Conservation (phyloP, 2,113 vertebrate species). For the Anser cygnoides region DNA sequence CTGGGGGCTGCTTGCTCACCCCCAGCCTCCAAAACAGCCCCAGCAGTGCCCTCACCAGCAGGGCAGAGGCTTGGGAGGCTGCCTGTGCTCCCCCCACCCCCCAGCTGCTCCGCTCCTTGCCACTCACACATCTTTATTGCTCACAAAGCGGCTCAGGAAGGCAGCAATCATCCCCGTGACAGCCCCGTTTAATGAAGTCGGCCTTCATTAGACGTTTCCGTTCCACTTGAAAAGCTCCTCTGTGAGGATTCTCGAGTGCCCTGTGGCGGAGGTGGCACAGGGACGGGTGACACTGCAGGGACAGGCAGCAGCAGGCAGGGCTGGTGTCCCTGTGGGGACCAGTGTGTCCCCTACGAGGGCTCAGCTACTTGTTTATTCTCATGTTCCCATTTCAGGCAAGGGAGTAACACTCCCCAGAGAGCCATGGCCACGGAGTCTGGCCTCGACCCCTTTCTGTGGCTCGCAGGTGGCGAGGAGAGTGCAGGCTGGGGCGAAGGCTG, state of each 20-base stretch:
- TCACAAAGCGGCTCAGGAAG: conserved; percentile 41
- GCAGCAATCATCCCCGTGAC: conserved; percentile 62
- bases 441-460: background rate
- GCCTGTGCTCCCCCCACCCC: background rate
- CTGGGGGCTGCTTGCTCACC: background rate
- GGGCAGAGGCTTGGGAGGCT: background rate
- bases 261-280: background rate
- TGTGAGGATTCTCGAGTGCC: background rate
- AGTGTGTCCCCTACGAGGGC: background rate
- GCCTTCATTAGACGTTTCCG: conserved; percentile 43
- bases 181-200: conserved; percentile 43
- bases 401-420: background rate
- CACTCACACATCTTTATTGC: background rate
- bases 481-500: rapidly evolving
- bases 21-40: background rate
- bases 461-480: background rate
- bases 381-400: rapidly evolving
- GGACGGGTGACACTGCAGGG: rapidly evolving
- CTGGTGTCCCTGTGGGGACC: background rate
- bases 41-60: background rate
- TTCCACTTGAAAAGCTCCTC: conserved; percentile 63
- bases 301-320: background rate
- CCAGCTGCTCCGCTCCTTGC: background rate
- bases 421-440: rapidly evolving
- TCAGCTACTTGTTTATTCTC: background rate